Conservation (phyloP, 2,888 invertebrate genomes). For the Chironomus tentans region DNA sequence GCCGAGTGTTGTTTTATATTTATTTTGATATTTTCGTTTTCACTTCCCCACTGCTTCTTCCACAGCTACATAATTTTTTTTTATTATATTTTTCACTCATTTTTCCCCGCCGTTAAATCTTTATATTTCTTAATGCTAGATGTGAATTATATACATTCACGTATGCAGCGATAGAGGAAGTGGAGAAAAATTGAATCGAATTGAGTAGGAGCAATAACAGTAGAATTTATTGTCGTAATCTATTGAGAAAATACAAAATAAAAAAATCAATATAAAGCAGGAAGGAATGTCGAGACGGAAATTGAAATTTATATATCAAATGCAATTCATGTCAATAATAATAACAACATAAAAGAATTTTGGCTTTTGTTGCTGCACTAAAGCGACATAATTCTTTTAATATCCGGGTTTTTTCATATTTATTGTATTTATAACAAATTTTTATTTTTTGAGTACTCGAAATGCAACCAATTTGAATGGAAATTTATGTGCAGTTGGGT, state of each 20-base stretch:
- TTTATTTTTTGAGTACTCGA: background rate
- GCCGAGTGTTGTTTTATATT: background rate
- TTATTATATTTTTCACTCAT: background rate
- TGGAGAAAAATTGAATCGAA: background rate
- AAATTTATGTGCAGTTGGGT: background rate
- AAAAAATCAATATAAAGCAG: background rate
- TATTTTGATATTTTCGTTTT: background rate
- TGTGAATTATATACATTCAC: background rate
- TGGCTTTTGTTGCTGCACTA: background rate
- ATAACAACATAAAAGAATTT: background rate
- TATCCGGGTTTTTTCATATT: background rate
- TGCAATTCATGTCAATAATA: background rate
- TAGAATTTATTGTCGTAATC: slow-evolving; percentile 3
- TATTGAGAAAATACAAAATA: background rate
- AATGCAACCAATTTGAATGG: background rate
- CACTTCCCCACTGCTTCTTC: too few relatives aligned
- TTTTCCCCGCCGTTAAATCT: background rate
- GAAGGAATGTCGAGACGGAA: background rate
- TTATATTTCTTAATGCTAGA: background rate
- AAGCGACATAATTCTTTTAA: background rate
- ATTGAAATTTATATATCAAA: slow-evolving; percentile 8
- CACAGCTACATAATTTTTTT: too few relatives aligned
- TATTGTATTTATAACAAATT: background rate
- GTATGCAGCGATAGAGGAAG: background rate
- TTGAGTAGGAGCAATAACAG: background rate